These are phyloP conservation scores for Tetragnatha montana DNA, from an alignment of 2,888 invertebrate species.

Conservation along the genomic window DNA sequence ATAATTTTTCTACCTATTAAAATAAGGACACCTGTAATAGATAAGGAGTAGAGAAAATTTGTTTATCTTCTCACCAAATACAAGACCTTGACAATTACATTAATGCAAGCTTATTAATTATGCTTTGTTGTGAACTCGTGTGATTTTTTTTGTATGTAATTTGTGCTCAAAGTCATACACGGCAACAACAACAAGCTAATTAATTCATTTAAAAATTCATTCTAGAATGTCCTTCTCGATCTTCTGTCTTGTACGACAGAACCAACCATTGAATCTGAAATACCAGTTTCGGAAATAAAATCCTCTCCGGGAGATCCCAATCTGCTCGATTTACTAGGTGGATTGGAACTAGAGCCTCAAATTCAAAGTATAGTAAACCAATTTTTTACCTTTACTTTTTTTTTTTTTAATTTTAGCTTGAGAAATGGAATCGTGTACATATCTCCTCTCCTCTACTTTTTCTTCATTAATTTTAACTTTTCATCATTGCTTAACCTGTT, in stretches of 20 bases:
- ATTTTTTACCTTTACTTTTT: not conserved
- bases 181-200: no score
- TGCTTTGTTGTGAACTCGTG: no score
- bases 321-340: constrained; percentile 88
- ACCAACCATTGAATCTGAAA: constrained; percentile 22
- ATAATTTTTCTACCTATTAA: no score
- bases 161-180: no score
- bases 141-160: no score
- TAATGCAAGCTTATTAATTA: no score
- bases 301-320: constrained; percentile 77
- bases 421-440: not conserved
- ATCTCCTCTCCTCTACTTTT: not conserved
- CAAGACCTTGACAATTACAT: no score
- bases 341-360: constrained; percentile 73
- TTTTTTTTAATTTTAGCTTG: not conserved
- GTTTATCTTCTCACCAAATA: not conserved
- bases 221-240: constrained; percentile 89
- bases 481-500: no score
- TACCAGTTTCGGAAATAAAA: constrained; percentile 13
- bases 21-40: no score
- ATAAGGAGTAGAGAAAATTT: not conserved
- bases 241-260: constrained; percentile 83
- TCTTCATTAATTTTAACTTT: not conserved
- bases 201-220: constrained; percentile 71
- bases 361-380: constrained; percentile 42